Conservation (phyloP, 2,113 vertebrate species). For the Cyprinus carpio region DNA sequence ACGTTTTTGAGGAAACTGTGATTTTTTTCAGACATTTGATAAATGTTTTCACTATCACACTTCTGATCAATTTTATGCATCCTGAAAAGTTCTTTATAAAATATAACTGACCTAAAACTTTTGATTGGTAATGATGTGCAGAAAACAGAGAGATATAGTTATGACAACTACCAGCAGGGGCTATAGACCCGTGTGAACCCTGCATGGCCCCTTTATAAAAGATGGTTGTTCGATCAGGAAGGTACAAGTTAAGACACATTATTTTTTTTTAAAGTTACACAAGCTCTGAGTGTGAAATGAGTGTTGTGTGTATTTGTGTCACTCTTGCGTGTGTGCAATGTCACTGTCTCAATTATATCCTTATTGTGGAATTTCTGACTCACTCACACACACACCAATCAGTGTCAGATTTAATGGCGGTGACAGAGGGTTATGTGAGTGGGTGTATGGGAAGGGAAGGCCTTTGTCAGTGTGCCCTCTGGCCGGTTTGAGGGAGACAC, state of each 20-base stretch:
- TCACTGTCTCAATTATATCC: constrained; percentile 2
- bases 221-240: background rate
- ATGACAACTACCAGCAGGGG: background rate
- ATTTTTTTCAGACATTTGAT: no score
- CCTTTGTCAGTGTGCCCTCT: constrained; percentile 40
- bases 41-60: background rate
- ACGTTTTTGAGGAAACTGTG: no score
- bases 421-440: constrained; percentile 55
- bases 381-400: background rate
- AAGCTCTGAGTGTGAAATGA: background rate
- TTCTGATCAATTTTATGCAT: background rate
- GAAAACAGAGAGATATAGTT: background rate
- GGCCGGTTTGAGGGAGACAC: constrained; percentile 13
- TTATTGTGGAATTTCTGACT: constrained; percentile 34
- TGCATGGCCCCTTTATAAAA: background rate
- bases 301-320: constrained; percentile 17
- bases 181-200: background rate
- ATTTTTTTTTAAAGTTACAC: background rate
- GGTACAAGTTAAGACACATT: background rate
- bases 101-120: background rate
- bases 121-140: background rate
- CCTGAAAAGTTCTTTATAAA: background rate
- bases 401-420: constrained; percentile 53
- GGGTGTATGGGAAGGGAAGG: constrained; percentile 43
- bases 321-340: constrained; percentile 15